Percentiles rank a stretch among this genome's conserved stretches.
Conservation (phyloP, 2,113 vertebrate species). For the Merops nubicus region DNA sequence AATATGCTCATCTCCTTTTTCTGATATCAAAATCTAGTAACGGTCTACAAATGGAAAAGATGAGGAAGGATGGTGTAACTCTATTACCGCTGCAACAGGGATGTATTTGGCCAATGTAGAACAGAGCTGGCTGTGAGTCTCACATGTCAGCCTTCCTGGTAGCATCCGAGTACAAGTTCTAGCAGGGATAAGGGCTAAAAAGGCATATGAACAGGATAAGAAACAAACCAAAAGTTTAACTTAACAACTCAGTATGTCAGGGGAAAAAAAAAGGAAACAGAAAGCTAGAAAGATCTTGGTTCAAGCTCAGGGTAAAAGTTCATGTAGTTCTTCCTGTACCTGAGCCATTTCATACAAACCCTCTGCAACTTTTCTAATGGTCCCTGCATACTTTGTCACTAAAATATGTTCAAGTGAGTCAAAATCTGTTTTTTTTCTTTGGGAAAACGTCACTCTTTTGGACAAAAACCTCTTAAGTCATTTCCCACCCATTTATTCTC, state of each 20-base stretch:
- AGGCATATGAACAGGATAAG: constrained; percentile 38
- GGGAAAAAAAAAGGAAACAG: no score
- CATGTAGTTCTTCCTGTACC: constrained; percentile 35
- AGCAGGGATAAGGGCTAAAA: constrained; percentile 34
- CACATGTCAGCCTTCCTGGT: constrained; percentile 21
- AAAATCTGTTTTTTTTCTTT: not conserved
- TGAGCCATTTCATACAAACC: constrained; percentile 42
- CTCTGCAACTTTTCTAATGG: constrained; percentile 9
- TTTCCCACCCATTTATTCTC: not conserved
- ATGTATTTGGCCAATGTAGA: not conserved
- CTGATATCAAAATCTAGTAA: not conserved
- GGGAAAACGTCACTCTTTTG: not conserved
- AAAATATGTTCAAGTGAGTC: constrained; percentile 7
- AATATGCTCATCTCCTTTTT: not conserved
- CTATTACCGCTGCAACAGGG: not conserved
- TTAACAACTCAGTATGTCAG: constrained; percentile 38
- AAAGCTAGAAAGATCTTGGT: not conserved
- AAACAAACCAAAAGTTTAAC: constrained; percentile 70
- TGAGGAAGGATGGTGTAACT: not conserved
- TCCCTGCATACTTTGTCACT: not conserved
- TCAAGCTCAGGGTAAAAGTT: constrained; percentile 59
- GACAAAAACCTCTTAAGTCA: not conserved
- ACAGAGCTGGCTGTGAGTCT: not conserved
- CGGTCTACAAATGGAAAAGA: not conserved
- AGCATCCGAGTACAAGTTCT: constrained; percentile 40